Conservation (phyloP, 2,888 invertebrate species). For the Neocrepidodera transversa region DNA sequence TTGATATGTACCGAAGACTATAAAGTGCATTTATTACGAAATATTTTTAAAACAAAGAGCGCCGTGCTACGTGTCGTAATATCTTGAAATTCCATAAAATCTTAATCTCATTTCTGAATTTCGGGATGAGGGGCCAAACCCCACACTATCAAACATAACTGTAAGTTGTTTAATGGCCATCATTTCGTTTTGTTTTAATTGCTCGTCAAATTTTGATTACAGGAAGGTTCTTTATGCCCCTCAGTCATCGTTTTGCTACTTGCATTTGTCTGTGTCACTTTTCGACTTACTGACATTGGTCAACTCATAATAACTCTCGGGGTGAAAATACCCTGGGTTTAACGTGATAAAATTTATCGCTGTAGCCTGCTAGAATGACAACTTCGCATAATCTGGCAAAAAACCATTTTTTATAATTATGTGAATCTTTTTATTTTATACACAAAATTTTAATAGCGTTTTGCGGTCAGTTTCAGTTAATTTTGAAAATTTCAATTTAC, state of each 20-base stretch:
- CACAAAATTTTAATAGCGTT: too few species aligned
- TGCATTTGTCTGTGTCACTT: conserved; percentile 42
- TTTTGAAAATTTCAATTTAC: too few species aligned
- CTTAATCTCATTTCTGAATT: conserved; percentile 27
- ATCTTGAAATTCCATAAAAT: conserved; percentile 25
- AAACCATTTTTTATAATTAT: too few species aligned
- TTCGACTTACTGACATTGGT: conserved; percentile 39
- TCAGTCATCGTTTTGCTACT: conserved; percentile 48
- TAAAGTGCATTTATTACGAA: conserved; percentile 5
- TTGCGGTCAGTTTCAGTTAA: too few species aligned
- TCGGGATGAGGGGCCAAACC: conserved; percentile 21
- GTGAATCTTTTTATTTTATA: too few species aligned
- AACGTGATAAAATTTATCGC: conserved; percentile 26
- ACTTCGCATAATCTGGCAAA: not conserved
- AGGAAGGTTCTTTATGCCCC: conserved; percentile 56
- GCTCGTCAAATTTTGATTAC: conserved; percentile 62
- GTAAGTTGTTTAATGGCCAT: conserved; percentile 58
- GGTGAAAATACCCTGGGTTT: conserved; percentile 16
- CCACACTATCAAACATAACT: conserved; percentile 54
- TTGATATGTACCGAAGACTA: not conserved
- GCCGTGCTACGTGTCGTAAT: conserved; percentile 8
- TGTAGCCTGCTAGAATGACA: conserved; percentile 7
- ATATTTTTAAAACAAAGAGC: conserved; percentile 15
- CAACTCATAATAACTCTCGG: conserved; percentile 32
- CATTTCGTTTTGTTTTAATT: conserved; percentile 61